Evolutionary conservation across 2,113 vertebrate genomes (phyloP).

Genomic region (Hippoglossus stenolepis): DNA sequence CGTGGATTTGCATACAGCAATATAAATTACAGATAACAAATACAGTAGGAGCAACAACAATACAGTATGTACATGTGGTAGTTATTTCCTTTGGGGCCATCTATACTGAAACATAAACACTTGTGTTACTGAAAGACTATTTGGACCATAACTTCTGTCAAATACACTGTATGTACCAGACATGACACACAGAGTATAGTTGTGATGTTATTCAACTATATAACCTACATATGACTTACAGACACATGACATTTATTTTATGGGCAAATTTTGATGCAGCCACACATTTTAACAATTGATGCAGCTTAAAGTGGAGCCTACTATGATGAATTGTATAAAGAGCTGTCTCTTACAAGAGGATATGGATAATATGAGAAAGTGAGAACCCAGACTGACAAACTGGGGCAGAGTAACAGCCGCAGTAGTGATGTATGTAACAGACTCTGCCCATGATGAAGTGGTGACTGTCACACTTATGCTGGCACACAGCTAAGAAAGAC

Average conservation of each 20-base stretch:
- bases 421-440: constrained; percentile 63
- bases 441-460: constrained; percentile 67
- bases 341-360: constrained; percentile 21
- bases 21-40: constrained; percentile 63
- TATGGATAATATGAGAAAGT: constrained; percentile 36
- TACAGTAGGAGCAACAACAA: constrained; percentile 54
- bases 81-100: constrained; percentile 47
- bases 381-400: constrained; percentile 49
- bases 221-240: constrained; percentile 9
- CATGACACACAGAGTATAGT: constrained; percentile 24
- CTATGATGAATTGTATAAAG: constrained; percentile 1
- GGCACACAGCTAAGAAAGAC: constrained; percentile 56
- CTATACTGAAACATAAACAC: constrained; percentile 49
- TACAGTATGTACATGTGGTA: constrained; percentile 46
- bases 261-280: constrained; percentile 6
- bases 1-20: constrained; percentile 55
- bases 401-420: constrained; percentile 17
- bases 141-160: constrained; percentile 34
- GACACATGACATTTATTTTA: constrained; percentile 20
- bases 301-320: not conserved
- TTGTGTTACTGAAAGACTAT: constrained; percentile 36
- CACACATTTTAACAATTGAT: constrained; percentile 21
- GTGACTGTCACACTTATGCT: constrained; percentile 64
- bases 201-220: constrained; percentile 22
- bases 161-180: constrained; percentile 17